Base-by-base conservation (phyloP, 2,113 vertebrate species). In the Scophthalmus maximus region DNA sequence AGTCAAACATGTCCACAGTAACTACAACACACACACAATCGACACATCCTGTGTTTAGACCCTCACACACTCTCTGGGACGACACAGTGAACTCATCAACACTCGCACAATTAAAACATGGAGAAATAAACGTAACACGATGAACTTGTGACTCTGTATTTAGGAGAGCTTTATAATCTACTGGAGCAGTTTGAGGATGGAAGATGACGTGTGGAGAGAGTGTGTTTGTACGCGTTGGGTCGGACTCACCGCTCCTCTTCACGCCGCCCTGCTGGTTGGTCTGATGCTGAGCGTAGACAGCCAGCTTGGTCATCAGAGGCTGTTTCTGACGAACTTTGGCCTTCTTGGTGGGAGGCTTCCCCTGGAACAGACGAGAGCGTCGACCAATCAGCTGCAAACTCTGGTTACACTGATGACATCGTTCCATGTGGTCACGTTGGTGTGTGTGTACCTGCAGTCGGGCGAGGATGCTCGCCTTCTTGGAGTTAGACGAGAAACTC, bases 401-500 rank as follows among this genome's bases (percentile, higher is more conserved):
- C 34, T 36, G 11, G 11, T 38, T 2, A 38, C 2, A 42, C 6
- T 12, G 15, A 18, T 18, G 5, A 42, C 0, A 42, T 18, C 14
- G 9, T 34, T 5, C 34, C 34, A 46, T 5, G 50, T 27, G 25
- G 7, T 27, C 26, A 27, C 20, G 23, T 10, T 52, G 1, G 23
- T 52, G 23, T 27, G 51, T 23, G 46, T 22, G 15, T 59, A 98
- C 97, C 96, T 98, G 97, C 94, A 98, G 96, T 78, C 96, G 94
- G 91, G 97, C 97, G 90, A 98, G 94, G 94, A 98, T 96, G 94
- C 97, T 98, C 92, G 97, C 97, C 94, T 98, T 98, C 94, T 98
- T 98, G 79, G 97, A 98, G 91, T 98, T 98, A 32, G 97, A 98
- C 0, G 97, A 98, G 51, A 95, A 98, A 86, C 97, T 98, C 87